Conservation (phyloP, 2,113 vertebrate genomes). For the Hippopotamus amphibius region DNA sequence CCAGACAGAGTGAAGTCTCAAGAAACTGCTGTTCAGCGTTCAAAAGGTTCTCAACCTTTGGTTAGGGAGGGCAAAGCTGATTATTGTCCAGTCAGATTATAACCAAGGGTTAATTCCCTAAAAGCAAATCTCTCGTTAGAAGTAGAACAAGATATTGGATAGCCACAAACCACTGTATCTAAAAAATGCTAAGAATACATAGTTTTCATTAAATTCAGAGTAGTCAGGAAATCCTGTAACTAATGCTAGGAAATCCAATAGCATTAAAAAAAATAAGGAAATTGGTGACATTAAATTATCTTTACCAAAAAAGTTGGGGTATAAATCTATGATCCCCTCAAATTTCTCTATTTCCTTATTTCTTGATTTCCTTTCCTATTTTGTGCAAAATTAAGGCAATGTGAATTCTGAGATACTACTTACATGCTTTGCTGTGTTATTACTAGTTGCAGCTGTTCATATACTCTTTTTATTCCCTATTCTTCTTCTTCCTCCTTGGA, state of each 20-base stretch:
- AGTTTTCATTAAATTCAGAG: not conserved
- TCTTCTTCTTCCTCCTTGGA: not conserved
- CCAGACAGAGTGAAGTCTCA: not conserved
- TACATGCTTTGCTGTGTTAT: not conserved
- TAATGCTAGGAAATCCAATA: not conserved
- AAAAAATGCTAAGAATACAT: slow-evolving; percentile 4
- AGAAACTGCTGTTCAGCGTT: not conserved
- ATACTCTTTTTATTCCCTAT: not conserved
- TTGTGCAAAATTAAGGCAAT: not conserved
- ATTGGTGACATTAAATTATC: not conserved
- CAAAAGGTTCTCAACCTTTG: not conserved
- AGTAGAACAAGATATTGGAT: not conserved
- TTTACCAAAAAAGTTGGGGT: not conserved
- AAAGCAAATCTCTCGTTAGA: not conserved
- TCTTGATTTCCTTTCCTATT: not conserved
- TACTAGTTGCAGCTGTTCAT: not conserved
- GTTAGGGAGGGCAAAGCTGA: not conserved
- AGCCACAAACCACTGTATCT: not conserved
- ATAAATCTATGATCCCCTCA: not conserved
- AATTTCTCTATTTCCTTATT: slow-evolving; percentile 11
- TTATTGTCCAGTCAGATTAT: not conserved
- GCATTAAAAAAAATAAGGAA: not conserved
- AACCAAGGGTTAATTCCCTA: not conserved
- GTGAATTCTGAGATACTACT: not conserved
- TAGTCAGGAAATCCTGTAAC: slow-evolving; percentile 45